Evolutionary conservation across 2,113 vertebrate species (phyloP), one percentile per base, ranked within the genome.

Genomic region (Rissa tridactyla): DNA sequence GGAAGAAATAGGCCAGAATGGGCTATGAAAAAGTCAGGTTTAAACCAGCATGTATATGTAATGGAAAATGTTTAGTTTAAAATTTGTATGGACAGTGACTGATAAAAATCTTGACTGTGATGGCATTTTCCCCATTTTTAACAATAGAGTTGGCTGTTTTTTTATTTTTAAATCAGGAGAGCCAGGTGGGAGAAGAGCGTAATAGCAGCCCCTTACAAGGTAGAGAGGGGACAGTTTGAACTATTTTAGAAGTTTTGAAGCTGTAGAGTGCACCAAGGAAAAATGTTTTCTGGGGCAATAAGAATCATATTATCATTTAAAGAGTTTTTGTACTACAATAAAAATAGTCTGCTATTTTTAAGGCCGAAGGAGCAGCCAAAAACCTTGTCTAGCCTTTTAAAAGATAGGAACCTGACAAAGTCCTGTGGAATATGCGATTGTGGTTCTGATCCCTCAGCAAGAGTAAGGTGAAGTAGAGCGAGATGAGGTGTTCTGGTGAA

Each of bases 261-360:
- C 49, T 47, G 9, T 36, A 4, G 9, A 15, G 36, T 20, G 46
- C 27, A 36, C 49, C 46, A 54, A 76, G 71, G 71, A 76, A 79
- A 32, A 52, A 42, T 70, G 58, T 78, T 95, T 91, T 92, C 54
- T 47, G 15, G 88, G 79, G 42, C 90, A 88, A 0, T 26, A 82
- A 79, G 84, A 75, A 58, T 75, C 66, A n/a, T 73, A 38, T 49
- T 77, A 23, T 88, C 58, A 46, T 60, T 70, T 38, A n/a, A 54
- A 83, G 88, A 69, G 72, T 12, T 91, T 88, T 90, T 65, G 61
- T 90, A 76, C 60, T 62, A 62, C 64, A 88, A 0, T 77, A 83
- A 83, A 92, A 90, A 68, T 61, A 90, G 62, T 30, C 60, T 71
- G 82, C 86, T 94, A 38, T 73, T 93, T 94, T 88, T 83, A 62